Percentiles rank a stretch among this genome's conserved stretches.
Evolutionary conservation across 2,797 vertebrate genomes (phyloP).

Genomic region (Scomberomorus guttatus): DNA sequence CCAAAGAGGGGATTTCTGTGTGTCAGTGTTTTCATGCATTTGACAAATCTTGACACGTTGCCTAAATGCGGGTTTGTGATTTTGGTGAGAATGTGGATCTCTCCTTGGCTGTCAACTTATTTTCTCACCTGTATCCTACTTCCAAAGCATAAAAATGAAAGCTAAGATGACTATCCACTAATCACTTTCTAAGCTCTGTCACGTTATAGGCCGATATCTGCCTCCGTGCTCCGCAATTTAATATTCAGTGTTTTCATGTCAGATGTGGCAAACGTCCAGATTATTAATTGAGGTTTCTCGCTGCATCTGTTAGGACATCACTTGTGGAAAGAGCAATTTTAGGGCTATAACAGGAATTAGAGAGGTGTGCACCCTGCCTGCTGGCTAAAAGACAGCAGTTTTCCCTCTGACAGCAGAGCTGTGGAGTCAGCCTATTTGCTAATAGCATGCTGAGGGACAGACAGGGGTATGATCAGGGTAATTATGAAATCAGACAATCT

Average conservation of each 20-base stretch:
- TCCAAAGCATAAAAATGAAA: slow-evolving; percentile 7
- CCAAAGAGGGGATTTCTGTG: neutral
- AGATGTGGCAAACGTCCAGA: slow-evolving; percentile 33
- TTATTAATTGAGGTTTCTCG: slow-evolving; percentile 43
- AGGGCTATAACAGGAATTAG: slow-evolving; percentile 38
- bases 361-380: slow-evolving; percentile 47
- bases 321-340: slow-evolving; percentile 45
- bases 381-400: slow-evolving; percentile 40
- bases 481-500: slow-evolving; percentile 82
- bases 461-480: slow-evolving; percentile 76
- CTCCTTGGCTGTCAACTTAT: neutral
- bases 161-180: slow-evolving; percentile 7
- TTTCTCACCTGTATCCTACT: slow-evolving; percentile 32
- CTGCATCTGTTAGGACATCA: slow-evolving; percentile 13
- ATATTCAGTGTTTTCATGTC: slow-evolving; percentile 54
- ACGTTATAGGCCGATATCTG: slow-evolving; percentile 3
- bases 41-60: slow-evolving; percentile 6
- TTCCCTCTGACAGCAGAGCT: slow-evolving; percentile 51
- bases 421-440: slow-evolving; percentile 62
- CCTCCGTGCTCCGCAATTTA: neutral
- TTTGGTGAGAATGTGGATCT: slow-evolving; percentile 10
- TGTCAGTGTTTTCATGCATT: slow-evolving; percentile 10
- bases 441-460: slow-evolving; percentile 75
- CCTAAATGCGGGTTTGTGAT: neutral
- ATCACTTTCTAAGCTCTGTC: slow-evolving; percentile 14